Evolutionary conservation across 2,113 vertebrate species (phyloP), one percentile per base, ranked within the genome.

Genomic region (Anas platyrhynchos): DNA sequence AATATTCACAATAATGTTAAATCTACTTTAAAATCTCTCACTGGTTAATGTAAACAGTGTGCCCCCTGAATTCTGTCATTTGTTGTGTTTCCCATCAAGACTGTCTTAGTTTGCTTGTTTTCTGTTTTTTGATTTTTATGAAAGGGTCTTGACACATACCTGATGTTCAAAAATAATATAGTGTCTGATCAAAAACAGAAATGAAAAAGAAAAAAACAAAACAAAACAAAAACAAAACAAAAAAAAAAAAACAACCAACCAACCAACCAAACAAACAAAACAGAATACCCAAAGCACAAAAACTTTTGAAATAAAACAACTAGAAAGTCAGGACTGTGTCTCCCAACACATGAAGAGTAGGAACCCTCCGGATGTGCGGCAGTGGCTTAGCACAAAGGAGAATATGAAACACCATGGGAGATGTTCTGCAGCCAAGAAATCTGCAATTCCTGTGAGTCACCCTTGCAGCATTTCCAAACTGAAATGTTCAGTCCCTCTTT

Each of bases 1-100:
- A 23, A 67, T 18, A 80, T 13, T n/a, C 0, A 12, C 13, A n/a
- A 31, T 2, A 0, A 13, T 2, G 13, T 54, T 46, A 41, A 31
- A 62, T 8, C 67, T 36, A 8, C 56, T 74, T 26, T 1, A 69
- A 36, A 73, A 41, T 25, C 31, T 71, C 63, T 67, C 59, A 20
- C n/a, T 8, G 9, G 6, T 63, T 83, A 44, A 72, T 10, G 72
- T 50, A 32, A 71, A 62, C 6, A 23, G 5, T 7, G 3, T n/a
- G 25, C 3, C 22, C 46, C 83, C 52, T 61, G 23, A 50, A 82
- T 7, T 15, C 73, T 32, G 16, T 13, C 54, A 18, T 56, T 71
- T 75, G 34, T 44, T 43, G 3, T 2, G 27, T 68, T 81, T 81
- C 41, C 13, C 32, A 38, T 54, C 52, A 52, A 67, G 83, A 62